Base-by-base conservation (phyloP, 1,140 invertebrate species). In the Ctenoplectra terminalis region DNA sequence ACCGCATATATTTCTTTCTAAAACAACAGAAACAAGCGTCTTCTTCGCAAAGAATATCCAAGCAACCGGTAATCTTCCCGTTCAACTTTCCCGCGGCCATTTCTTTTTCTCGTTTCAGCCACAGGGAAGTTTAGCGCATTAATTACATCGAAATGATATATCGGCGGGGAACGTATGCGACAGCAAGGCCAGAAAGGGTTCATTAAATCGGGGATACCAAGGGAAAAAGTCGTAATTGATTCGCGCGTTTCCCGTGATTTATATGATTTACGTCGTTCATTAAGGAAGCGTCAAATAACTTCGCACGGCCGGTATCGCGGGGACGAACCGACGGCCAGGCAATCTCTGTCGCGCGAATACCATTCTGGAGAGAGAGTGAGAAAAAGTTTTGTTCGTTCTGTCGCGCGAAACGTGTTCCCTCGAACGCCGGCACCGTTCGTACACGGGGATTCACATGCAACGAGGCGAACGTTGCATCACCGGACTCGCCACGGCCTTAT, bases 401-500 rank as follows among this genome's bases (percentile, higher is more conserved):
- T 61, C 81, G 66, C 63, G 37, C 50, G 70, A 50, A 87, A 81
- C 69, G 63, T 79, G 82, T 82, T 80, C 77, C 54, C 43, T 43
- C 61, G 69, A 20, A 66, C 56, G 67, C 37, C 56, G 58, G 23
- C 13, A 13, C 34, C 26, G 74, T 52, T 34, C 17, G 72, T 66
- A 58, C 66, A 29, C 29, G 54, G 40, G 79, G 75, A 87, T 87
- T 88, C 86, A 76, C 79, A 87, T 87, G 79, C 82, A 85, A 85
- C 83, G 76, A 66, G 79, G 87, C 78, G 46, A 71, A 73, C 74
- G 56, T 88, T 88, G 86, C 87, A 88, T 88, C 87, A 88, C 63
- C 64, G 63, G 77, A 76, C 83, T 86, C 50, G 71, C 61, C 66
- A 43, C 86, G 72, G 70, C 87, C 87, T 85, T 88, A 88, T 88